Base-by-base conservation (phyloP, 2,797 vertebrate species). In the Etheostoma perlongum region DNA sequence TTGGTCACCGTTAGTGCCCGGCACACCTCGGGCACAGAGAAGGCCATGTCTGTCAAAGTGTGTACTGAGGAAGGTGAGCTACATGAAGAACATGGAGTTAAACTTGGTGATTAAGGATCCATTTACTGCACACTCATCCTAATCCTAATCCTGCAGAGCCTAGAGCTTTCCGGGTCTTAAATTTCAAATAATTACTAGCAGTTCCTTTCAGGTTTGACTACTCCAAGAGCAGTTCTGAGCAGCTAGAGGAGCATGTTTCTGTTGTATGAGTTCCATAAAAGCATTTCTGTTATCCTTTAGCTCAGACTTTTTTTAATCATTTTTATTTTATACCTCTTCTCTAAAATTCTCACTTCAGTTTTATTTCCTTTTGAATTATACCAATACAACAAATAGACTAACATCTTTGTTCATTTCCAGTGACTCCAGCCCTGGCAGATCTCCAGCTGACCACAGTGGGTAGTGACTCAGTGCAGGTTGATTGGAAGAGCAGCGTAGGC, bases 41-140 rank as follows among this genome's bases (percentile, higher is more conserved):
- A 89, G 69, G 95, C 97, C 2, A 95, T 99, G 89, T 98, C 98
- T 0, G 96, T 97, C 46, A 98, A 96, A 83, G 96, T 94, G 2
- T 99, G 98, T 84, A 99, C 97, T 1, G 93, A 95, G 61, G 95
- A 96, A 81, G 95, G 97, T 96, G 91, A 95, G 96, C 8, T 42
- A 15, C 23, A 13, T 4, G n/a, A 51, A 44, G 33, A 30, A 59
- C 64, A 65, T 13, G 8, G 4, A 49, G 57, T 54, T 6, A 14
- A n/a, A 73, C 21, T 9, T 44, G 30, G 16, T 42, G 40, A 59
- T 59, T 25, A 42, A 33, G 30, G 53, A 78, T 85, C 76, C 25
- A 3, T 67, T 81, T 66, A 47, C 68, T 47, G 21, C 49, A 51
- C 7, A 2, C 21, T 76, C 58, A 71, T 76, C 68, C 79, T 70